Percentiles rank a stretch among this genome's conserved stretches.
Evolutionary conservation across 2,888 invertebrate species (phyloP).

Genomic region (Epirrhoe tristata): DNA sequence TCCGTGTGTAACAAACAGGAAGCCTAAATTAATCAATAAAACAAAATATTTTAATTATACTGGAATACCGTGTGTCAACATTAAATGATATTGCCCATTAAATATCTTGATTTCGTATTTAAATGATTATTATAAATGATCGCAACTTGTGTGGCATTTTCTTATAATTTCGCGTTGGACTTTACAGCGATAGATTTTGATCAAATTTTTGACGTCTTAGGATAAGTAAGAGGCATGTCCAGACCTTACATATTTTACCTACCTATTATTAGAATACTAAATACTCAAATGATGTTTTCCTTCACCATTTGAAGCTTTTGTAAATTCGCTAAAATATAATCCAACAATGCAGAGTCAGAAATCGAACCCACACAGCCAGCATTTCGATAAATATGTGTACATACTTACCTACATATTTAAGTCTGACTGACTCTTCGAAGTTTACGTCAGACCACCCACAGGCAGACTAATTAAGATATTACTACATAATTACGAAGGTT

Average conservation of each 20-base stretch:
- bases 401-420: not conserved
- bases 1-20: conserved; percentile 31
- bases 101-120: conserved; percentile 27
- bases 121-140: conserved; percentile 45
- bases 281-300: no score
- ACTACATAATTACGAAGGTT: conserved; percentile 42
- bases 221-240: not conserved
- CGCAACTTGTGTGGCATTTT: conserved; percentile 9
- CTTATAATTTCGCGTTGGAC: not conserved
- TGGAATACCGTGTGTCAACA: conserved; percentile 25
- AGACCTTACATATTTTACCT: no score
- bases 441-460: conserved; percentile 50
- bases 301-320: no score
- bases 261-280: no score
- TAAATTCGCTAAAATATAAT: no score
- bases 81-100: conserved; percentile 23
- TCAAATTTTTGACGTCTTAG: not conserved
- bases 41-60: conserved; percentile 24
- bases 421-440: not conserved
- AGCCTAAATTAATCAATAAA: conserved; percentile 34
- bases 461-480: conserved; percentile 56
- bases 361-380: no score
- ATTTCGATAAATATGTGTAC: not conserved
- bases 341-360: no score
- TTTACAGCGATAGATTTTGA: no score